Conservation (phyloP, 2,797 vertebrate species). For the Parambassis ranga region DNA sequence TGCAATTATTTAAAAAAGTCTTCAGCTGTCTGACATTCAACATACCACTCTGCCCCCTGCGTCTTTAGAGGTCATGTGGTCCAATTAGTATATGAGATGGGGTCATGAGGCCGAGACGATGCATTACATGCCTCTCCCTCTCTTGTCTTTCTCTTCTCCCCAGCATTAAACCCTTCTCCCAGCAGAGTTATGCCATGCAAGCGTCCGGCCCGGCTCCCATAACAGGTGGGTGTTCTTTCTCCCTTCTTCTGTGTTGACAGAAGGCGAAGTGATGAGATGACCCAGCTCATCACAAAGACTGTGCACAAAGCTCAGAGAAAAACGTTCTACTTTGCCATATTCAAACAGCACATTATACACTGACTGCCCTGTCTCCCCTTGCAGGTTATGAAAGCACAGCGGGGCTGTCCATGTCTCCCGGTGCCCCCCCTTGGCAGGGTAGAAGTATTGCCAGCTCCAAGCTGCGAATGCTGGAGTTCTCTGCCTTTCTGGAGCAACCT, state of each 20-base stretch:
- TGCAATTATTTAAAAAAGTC: constrained; percentile 48
- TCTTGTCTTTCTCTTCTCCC: constrained; percentile 61
- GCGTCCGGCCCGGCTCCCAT: constrained; percentile 83
- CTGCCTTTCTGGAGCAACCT: constrained; percentile 92
- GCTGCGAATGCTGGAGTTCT: constrained; percentile 95
- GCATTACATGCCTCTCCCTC: constrained; percentile 66
- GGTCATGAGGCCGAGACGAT: constrained; percentile 56
- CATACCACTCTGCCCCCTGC: constrained; percentile 29
- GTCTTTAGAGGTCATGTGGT: constrained; percentile 58
- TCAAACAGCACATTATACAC: neutral
- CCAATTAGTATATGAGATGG: constrained; percentile 69
- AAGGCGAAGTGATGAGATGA: constrained; percentile 36
- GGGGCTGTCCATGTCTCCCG: constrained; percentile 83
- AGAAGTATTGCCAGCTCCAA: constrained; percentile 91
- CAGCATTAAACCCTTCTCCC: constrained; percentile 97
- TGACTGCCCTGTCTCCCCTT: constrained; percentile 3
- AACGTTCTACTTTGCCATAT: constrained; percentile 1
- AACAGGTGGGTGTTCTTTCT: constrained; percentile 83
- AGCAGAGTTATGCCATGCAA: constrained; percentile 91
- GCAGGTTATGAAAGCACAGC: constrained; percentile 89
- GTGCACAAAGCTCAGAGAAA: constrained; percentile 24
- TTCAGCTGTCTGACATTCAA: constrained; percentile 59
- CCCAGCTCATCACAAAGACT: constrained; percentile 9
- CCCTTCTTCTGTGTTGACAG: constrained; percentile 51
- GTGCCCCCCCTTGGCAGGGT: constrained; percentile 89